Evolutionary conservation across 2,797 vertebrate genomes (phyloP).

Genomic region (Glossophaga mutica): DNA sequence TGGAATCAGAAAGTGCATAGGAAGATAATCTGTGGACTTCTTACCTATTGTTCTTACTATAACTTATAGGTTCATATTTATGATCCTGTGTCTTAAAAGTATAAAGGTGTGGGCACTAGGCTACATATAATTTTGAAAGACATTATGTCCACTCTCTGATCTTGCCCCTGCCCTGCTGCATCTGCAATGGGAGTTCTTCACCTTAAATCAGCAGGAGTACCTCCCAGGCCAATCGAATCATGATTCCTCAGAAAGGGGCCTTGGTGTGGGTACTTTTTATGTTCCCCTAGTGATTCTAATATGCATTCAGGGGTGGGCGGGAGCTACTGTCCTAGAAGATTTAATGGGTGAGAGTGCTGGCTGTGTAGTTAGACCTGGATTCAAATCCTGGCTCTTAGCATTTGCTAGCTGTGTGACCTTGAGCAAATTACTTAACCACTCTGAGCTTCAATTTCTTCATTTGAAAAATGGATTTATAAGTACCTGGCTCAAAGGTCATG

Average conservation of each 20-base stretch:
- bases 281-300: not conserved
- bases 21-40: not conserved
- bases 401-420: not conserved
- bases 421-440: not conserved
- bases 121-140: not conserved
- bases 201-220: not conserved
- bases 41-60: not conserved
- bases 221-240: not conserved
- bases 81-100: not conserved
- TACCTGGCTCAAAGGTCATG: not conserved
- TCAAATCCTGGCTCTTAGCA: not conserved
- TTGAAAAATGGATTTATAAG: not conserved
- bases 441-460: not conserved
- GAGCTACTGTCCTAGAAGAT: not conserved
- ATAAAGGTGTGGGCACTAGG: not conserved
- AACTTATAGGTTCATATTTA: not conserved
- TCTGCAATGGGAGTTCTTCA: fast-evolving
- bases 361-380: not conserved
- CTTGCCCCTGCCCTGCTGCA: not conserved
- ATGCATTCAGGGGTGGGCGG: not conserved
- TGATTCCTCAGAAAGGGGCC: not conserved
- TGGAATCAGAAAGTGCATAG: not conserved
- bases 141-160: not conserved
- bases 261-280: not conserved
- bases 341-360: not conserved